phyloP scores from a whole-genome alignment of 2,797 vertebrate species.

The Champsocephalus esox region DNA sequence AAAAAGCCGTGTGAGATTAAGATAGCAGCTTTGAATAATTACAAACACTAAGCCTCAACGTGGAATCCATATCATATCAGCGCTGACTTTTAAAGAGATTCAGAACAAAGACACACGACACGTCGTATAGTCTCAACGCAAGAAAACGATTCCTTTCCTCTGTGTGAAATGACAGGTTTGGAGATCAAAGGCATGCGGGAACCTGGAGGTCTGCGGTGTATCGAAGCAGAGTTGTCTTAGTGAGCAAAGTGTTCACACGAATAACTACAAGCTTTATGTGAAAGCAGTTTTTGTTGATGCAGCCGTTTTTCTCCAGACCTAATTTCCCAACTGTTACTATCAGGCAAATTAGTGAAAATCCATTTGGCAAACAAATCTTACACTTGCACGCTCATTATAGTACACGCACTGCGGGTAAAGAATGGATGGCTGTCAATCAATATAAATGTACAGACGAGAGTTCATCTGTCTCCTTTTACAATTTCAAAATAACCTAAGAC shows the following conservation, averaged over 20 bases:
- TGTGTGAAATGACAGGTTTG: conserved; percentile 63
- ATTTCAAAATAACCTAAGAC: conserved; percentile 37
- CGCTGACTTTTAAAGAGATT: conserved; percentile 76
- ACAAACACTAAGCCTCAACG: conserved; percentile 79
- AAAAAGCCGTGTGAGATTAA: conserved; percentile 78
- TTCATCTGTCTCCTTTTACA: conserved; percentile 16
- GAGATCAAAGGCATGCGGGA: conserved; percentile 71
- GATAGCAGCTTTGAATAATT: conserved; percentile 79
- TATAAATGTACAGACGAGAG: not conserved
- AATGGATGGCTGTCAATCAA: not conserved
- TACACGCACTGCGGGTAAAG: conserved; percentile 9
- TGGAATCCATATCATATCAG: conserved; percentile 79
- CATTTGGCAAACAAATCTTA: not conserved
- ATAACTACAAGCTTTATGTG: conserved; percentile 33
- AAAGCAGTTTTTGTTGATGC: conserved; percentile 41
- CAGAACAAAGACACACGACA: conserved; percentile 72
- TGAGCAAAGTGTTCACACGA: conserved; percentile 63
- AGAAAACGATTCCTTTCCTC: conserved; percentile 59
- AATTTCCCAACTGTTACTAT: conserved; percentile 41
- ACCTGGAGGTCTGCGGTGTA: conserved; percentile 64
- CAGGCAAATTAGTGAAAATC: conserved; percentile 29
- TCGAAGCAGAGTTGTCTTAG: conserved; percentile 31
- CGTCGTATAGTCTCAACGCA: conserved; percentile 72
- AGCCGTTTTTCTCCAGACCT: conserved; percentile 32
- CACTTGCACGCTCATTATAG: not conserved